phyloP scores from a whole-genome alignment of 2,888 invertebrate genomes.

The Punctoribates punctum region DNA sequence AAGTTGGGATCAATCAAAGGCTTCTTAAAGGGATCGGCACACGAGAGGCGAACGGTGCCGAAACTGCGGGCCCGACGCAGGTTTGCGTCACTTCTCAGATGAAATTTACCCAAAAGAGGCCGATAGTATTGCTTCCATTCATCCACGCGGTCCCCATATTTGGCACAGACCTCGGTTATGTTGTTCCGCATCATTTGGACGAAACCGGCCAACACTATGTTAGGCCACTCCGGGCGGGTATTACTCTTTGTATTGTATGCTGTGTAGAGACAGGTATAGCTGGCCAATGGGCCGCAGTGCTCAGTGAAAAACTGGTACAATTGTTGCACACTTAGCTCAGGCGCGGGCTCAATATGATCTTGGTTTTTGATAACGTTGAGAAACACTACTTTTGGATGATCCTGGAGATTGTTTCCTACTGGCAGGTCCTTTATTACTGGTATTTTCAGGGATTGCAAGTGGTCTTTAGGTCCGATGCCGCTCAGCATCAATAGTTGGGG shows the following conservation, averaged over 20 bases:
- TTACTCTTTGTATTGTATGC: neutral
- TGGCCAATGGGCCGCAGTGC: neutral
- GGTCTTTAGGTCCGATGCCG: neutral
- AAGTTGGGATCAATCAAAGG: neutral
- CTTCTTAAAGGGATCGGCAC: neutral
- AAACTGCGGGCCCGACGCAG: neutral
- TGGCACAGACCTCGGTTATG: neutral
- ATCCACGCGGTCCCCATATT: neutral
- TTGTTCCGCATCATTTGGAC: neutral
- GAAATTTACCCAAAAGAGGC: neutral
- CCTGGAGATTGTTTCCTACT: neutral
- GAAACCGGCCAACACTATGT: neutral
- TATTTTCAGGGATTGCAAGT: neutral
- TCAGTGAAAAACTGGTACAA: neutral
- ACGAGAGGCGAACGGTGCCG: neutral
- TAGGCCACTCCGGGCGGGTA: neutral
- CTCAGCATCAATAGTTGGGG: constrained; percentile 6
- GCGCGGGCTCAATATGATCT: neutral
- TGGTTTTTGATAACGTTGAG: neutral
- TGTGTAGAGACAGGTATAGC: neutral
- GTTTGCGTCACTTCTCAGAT: neutral
- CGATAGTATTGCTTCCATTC: neutral
- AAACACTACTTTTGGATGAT: neutral
- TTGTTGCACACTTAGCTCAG: neutral
- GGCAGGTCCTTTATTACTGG: neutral